Evolutionary conservation across 2,888 invertebrate genomes (phyloP).

Genomic region (Aleiodes testaceus): DNA sequence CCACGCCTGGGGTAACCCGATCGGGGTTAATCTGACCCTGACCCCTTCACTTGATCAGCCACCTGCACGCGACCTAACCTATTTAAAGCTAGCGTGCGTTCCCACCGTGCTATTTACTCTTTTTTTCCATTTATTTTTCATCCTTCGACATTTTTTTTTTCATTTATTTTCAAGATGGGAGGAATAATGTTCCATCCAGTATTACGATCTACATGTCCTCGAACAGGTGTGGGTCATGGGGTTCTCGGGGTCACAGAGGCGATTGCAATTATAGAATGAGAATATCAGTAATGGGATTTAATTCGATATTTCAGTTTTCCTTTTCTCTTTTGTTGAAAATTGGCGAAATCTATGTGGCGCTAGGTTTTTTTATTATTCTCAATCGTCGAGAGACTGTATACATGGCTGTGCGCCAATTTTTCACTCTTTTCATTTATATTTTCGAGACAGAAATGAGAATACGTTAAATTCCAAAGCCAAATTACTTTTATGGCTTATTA

Average conservation of each 20-base stretch:
- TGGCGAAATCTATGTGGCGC: constrained; percentile 46
- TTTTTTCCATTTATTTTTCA: constrained; percentile 54
- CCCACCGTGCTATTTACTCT: constrained; percentile 23
- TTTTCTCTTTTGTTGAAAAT: background rate
- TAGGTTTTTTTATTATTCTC: constrained; percentile 49
- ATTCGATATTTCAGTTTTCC: too few species aligned
- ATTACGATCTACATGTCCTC: background rate
- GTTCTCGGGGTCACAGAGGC: background rate
- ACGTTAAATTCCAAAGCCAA: constrained; percentile 15
- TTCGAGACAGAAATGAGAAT: background rate
- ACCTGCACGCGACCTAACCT: constrained; percentile 48
- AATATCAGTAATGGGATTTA: too few species aligned
- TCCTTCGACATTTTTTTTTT: constrained; percentile 50
- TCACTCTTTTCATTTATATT: background rate
- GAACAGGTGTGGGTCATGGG: constrained; percentile 1
- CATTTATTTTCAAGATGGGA: constrained; percentile 42
- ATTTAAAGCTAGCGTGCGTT: constrained; percentile 47
- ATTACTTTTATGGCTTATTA: constrained; percentile 20
- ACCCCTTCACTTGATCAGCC: constrained; percentile 60
- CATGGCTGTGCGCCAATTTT: constrained; percentile 27
- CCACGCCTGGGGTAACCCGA: constrained; percentile 71
- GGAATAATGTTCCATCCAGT: constrained; percentile 20
- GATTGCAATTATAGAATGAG: background rate
- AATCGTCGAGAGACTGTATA: constrained; percentile 37
- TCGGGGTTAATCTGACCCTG: constrained; percentile 72